A percentile compares a stretch with the other conserved stretches of the same genome.
phyloP scores from a whole-genome alignment of 2,113 vertebrate species.

The Cariama cristata region DNA sequence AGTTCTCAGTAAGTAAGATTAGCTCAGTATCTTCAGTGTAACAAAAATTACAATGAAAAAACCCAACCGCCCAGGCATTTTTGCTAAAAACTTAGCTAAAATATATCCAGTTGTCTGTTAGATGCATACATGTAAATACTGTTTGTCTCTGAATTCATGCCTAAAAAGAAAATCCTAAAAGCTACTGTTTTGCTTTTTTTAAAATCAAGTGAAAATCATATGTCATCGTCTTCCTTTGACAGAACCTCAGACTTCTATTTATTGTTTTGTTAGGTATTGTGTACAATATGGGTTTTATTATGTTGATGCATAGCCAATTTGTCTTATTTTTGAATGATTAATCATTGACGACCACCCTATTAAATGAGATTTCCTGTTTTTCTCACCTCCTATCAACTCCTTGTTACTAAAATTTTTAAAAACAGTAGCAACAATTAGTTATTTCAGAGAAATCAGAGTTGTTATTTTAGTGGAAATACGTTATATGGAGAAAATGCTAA shows the following conservation, averaged over 20 bases:
- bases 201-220: background rate
- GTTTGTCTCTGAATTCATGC: background rate
- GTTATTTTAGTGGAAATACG: background rate
- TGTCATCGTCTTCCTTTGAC: background rate
- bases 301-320: background rate
- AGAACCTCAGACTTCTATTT: no score
- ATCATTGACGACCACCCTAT: background rate
- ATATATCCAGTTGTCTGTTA: background rate
- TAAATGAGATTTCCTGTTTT: background rate
- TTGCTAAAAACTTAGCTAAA: background rate
- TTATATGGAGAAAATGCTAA: background rate
- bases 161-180: background rate
- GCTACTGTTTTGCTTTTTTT: background rate
- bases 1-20: slow-evolving; percentile 54
- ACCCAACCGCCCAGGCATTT: rapidly evolving
- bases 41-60: background rate
- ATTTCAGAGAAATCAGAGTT: background rate
- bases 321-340: background rate
- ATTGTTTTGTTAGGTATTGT: background rate
- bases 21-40: background rate
- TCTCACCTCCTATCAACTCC: background rate
- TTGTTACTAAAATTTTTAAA: background rate
- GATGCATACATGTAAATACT: background rate
- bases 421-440: background rate
- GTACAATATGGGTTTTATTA: background rate